Evolutionary conservation across 2,113 vertebrate genomes (phyloP), one percentile per base, ranked within the genome.

Genomic region (Pterocles orientalis): DNA sequence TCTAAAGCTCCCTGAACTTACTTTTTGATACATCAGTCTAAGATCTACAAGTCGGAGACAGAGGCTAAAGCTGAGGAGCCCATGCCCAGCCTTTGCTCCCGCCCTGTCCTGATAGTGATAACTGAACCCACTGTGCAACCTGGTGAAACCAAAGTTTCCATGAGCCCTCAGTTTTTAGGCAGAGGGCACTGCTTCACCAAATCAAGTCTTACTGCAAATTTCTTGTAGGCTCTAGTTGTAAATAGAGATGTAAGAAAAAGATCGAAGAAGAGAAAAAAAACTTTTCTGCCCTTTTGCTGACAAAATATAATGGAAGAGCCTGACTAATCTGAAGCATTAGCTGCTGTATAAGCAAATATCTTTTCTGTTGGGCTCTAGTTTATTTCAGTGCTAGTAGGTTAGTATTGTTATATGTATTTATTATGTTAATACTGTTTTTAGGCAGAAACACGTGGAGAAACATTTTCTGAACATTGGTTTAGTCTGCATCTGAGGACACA

Each of bases 91-190:
- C 6, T 75, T 15, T 71, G 45, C 80, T 70, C 41, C 58, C 64
- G n/a, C 21, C 31, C 21, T 12, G 12, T 47, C 31, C 12, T 45
- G 11, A 29, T 0, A n/a, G 25, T 1, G 4, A n/a, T 39, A 77
- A 58, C 28, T 12, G 18, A 79, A n/a, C 18, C 12, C 3, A 1
- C 47, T 51, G 48, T 12, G 24, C 28, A 69, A 14, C 16, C 43
- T 29, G 20, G 13, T 3, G 4, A 84, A 79, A 53, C 18, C n/a
- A 18, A 31, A 9, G 12, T 28, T 34, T 79, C 36, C 72, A 47
- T 0, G 0, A 70, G 18, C 43, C 29, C n/a, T 64, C 2, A 0
- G 2, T 31, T 73, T 84, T 64, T 23, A 75, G n/a, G 54, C 28
- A 62, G 50, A 6, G 47, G 41, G 10, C 39, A 84, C 31, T 76